These are phyloP conservation scores for Manacus vitellinus DNA, from an alignment of 2,113 vertebrate genomes.

Conservation along the genomic window DNA sequence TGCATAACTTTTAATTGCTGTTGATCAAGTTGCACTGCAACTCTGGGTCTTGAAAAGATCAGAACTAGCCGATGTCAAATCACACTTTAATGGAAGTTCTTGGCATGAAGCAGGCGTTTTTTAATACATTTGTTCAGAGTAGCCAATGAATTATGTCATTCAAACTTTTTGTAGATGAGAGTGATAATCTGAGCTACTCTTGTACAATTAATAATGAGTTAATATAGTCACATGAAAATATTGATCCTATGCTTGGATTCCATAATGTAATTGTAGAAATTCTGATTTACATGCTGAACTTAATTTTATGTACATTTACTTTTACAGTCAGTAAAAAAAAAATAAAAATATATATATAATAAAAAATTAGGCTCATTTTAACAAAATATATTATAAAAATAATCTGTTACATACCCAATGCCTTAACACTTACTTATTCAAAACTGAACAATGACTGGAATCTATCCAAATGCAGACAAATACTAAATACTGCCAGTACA, in stretches of 20 bases:
- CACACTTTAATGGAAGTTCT: background rate
- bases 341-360: background rate
- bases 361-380: background rate
- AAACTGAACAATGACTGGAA: slow-evolving; percentile 63
- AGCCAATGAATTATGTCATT: background rate
- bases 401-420: background rate
- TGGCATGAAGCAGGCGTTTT: background rate
- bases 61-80: background rate
- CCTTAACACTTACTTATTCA: slow-evolving; percentile 31
- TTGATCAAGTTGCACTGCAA: background rate
- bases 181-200: background rate
- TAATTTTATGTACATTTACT: background rate
- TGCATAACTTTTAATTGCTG: background rate
- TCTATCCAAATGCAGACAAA: slow-evolving; percentile 37
- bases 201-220: background rate
- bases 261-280: background rate
- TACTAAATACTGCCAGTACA: slow-evolving; percentile 19
- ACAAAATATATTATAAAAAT: background rate
- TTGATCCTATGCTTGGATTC: background rate
- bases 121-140: background rate
- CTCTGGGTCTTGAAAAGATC: background rate
- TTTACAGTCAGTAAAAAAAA: background rate
- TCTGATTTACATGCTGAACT: background rate
- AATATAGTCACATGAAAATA: background rate
- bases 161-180: background rate